Evolutionary conservation across 1,140 invertebrate genomes (phyloP).

Genomic region (Potamilus streckersoni): DNA sequence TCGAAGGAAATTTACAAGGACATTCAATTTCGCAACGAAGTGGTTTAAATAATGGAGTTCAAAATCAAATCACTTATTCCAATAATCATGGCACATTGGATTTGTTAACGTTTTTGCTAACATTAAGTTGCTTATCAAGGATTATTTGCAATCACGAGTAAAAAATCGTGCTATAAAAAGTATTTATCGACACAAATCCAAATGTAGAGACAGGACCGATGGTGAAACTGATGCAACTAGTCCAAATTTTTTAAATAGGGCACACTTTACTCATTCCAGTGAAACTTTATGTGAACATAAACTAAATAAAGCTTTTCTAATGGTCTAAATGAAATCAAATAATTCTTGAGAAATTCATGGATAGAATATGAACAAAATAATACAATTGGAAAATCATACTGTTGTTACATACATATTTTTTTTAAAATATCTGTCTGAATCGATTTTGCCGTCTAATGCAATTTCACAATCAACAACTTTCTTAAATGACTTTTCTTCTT

Average conservation of each 20-base stretch:
- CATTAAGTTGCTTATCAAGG: conserved; percentile 1
- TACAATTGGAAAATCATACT: conserved; percentile 7
- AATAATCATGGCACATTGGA: too few relatives aligned
- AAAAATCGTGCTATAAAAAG: conserved; percentile 5
- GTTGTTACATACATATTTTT: background rate
- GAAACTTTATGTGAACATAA: conserved; percentile 16
- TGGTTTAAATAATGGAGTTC: too few relatives aligned
- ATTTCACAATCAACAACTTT: too few relatives aligned
- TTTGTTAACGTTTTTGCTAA: background rate
- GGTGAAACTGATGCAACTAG: background rate
- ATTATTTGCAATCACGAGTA: conserved; percentile 14
- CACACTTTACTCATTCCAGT: conserved; percentile 6
- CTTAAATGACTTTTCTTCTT: too few relatives aligned
- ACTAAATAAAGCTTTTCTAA: conserved; percentile 20
- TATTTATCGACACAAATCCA: conserved; percentile 24
- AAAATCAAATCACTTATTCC: too few relatives aligned
- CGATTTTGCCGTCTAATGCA: too few relatives aligned
- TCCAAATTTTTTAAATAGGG: conserved; percentile 9
- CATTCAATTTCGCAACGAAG: too few relatives aligned
- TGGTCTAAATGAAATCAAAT: conserved; percentile 21
- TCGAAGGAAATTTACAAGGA: too few relatives aligned
- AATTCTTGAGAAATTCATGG: conserved; percentile 19
- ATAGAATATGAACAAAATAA: conserved; percentile 13
- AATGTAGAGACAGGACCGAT: conserved; percentile 14
- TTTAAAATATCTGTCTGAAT: too few relatives aligned